Conservation (phyloP, 2,888 invertebrate species). For the Brachynemurus nebulosus region DNA sequence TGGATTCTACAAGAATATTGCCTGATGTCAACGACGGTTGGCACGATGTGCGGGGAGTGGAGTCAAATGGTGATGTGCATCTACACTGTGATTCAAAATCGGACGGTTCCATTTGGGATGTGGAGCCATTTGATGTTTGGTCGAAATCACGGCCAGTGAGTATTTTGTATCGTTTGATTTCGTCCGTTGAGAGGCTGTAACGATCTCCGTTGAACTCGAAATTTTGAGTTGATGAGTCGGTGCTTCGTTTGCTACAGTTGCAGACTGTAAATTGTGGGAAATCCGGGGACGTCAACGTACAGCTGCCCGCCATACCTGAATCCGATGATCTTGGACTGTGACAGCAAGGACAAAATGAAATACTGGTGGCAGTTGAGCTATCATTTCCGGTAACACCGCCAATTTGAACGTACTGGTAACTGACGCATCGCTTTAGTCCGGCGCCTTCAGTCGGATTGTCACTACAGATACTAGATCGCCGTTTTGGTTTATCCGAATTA, state of each 20-base stretch:
- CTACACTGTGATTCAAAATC: slow-evolving; percentile 56
- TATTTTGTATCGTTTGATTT: slow-evolving; percentile 17
- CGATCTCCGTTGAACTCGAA: slow-evolving; percentile 16
- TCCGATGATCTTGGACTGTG: slow-evolving; percentile 64
- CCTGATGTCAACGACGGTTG: slow-evolving; percentile 43
- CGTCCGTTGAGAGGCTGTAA: slow-evolving; percentile 23
- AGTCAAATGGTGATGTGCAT: slow-evolving; percentile 59
- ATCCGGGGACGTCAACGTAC: slow-evolving; percentile 58
- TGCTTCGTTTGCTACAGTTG: slow-evolving; percentile 19
- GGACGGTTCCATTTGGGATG: slow-evolving; percentile 29
- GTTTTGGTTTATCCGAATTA: slow-evolving; percentile 44
- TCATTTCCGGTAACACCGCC: slow-evolving; percentile 9
- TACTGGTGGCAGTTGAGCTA: slow-evolving; percentile 13
- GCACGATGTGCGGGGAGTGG: slow-evolving; percentile 53
- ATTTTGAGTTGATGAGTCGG: slow-evolving; percentile 8
- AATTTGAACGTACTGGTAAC: slow-evolving; percentile 33
- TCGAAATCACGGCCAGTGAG: slow-evolving; percentile 18
- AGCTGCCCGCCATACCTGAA: slow-evolving; percentile 77
- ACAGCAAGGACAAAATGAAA: slow-evolving; percentile 25
- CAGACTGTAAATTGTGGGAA: slow-evolving; percentile 23
- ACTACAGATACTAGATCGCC: slow-evolving; percentile 26
- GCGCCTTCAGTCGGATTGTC: background rate
- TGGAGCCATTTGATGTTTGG: background rate
- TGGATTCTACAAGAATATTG: slow-evolving; percentile 36
- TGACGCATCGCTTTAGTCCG: slow-evolving; percentile 32